Evolutionary conservation across 2,113 vertebrate genomes (phyloP).

Genomic region (Hyla sarda): DNA sequence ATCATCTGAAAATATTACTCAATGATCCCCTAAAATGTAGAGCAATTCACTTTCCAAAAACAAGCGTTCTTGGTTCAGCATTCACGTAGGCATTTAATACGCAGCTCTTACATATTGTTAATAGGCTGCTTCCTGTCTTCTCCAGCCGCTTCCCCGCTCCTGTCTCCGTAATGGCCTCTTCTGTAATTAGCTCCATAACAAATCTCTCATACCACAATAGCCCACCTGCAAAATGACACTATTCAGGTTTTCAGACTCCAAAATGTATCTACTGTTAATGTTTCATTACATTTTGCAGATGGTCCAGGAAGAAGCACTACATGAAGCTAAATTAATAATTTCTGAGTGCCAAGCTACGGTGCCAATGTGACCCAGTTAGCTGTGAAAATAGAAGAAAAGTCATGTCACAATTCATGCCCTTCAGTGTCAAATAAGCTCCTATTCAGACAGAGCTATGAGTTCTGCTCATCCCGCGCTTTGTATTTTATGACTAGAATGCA

Average conservation of each 20-base stretch:
- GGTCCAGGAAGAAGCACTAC: neutral
- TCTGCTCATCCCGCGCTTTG: neutral
- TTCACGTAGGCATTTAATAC: neutral
- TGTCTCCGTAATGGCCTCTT: neutral
- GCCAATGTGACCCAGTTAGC: neutral
- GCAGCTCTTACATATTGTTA: neutral
- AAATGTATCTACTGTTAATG: neutral
- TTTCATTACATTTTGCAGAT: slow-evolving; percentile 6
- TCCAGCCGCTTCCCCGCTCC: neutral
- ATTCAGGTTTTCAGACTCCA: neutral
- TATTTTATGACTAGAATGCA: no score
- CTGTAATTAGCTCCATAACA: neutral
- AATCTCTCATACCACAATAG: neutral
- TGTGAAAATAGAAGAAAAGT: neutral
- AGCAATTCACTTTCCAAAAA: neutral
- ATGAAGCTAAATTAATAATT: slow-evolving; percentile 3
- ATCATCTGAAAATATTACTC: no score
- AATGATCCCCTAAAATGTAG: neutral
- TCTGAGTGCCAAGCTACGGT: neutral
- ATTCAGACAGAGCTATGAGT: neutral
- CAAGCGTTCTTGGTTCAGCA: neutral
- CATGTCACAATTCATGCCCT: neutral
- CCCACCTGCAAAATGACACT: neutral
- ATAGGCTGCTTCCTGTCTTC: neutral
- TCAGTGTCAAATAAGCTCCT: neutral